phyloP scores from a whole-genome alignment of 2,113 vertebrate genomes.

The Corydoras maculifer region DNA sequence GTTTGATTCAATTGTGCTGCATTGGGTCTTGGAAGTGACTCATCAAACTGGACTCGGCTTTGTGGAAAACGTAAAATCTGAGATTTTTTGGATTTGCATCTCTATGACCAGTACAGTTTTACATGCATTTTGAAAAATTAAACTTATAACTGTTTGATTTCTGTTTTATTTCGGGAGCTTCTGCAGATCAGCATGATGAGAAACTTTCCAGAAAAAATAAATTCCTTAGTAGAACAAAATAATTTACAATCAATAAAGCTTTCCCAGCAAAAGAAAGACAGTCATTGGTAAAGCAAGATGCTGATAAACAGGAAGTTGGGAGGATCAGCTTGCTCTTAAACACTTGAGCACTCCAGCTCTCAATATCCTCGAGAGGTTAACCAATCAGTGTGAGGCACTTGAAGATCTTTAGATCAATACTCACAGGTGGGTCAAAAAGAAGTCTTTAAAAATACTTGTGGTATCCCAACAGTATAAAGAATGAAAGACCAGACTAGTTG shows the following conservation, averaged over 20 bases:
- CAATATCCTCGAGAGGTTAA: conserved; percentile 16
- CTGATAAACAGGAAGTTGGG: conserved; percentile 3
- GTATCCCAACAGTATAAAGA: conserved; percentile 8
- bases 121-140: not conserved
- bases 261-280: not conserved
- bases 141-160: conserved; percentile 1
- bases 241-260: conserved; percentile 11
- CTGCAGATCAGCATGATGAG: conserved; percentile 4
- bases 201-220: conserved; percentile 7
- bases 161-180: not conserved
- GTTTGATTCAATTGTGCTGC: not conserved
- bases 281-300: not conserved
- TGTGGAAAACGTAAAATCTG: conserved; percentile 5
- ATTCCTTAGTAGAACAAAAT: not conserved
- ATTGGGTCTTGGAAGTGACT: not conserved
- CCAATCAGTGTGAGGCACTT: conserved; percentile 20
- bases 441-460: conserved; percentile 4
- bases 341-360: conserved; percentile 34
- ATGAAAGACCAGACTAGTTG: not conserved
- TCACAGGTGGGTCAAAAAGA: conserved; percentile 21
- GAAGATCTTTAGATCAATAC: conserved; percentile 33
- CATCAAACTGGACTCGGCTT: conserved; percentile 6
- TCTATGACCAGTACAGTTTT: not conserved
- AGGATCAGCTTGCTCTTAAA: conserved; percentile 25
- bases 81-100: not conserved